phyloP scores from a whole-genome alignment of 2,888 invertebrate species.

The Phlogophora meticulosa region DNA sequence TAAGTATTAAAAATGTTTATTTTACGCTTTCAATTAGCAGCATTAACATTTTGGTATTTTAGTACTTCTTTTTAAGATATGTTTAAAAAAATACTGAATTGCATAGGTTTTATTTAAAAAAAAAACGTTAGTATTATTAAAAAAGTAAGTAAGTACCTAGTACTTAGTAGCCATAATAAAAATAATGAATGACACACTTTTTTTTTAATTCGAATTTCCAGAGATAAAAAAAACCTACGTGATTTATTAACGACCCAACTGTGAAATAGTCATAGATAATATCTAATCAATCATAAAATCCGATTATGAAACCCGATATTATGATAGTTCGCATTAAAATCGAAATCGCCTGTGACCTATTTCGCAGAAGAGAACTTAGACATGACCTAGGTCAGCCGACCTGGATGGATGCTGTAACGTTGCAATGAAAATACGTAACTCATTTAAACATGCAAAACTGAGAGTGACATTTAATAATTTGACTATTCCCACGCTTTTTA shows the following conservation, averaged over 20 bases:
- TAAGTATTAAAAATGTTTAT: constrained; percentile 27
- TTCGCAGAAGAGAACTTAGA: constrained; percentile 76
- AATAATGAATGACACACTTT: background rate
- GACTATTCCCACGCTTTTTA: background rate
- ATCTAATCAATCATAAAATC: background rate
- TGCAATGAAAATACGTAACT: constrained; percentile 10
- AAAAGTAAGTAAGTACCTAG: background rate
- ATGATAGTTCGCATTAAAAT: constrained; percentile 34
- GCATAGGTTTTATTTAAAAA: too few relatives aligned
- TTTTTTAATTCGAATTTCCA: background rate
- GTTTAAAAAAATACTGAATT: too few relatives aligned
- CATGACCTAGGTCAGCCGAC: constrained; percentile 80
- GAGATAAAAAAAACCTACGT: too few relatives aligned
- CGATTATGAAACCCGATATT: constrained; percentile 4
- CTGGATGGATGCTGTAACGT: constrained; percentile 36
- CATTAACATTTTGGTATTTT: background rate
- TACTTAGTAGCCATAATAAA: background rate
- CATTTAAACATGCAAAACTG: constrained; percentile 20
- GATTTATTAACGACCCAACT: too few relatives aligned
- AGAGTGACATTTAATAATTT: constrained; percentile 3
- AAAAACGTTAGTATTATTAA: too few relatives aligned
- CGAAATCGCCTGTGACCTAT: constrained; percentile 77
- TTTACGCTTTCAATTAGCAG: background rate
- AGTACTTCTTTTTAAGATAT: background rate
- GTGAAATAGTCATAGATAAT: background rate